A percentile compares a stretch with the other conserved stretches of the same genome.
phyloP scores from a whole-genome alignment of 2,113 vertebrate species.

The Salvelinus sp. region DNA sequence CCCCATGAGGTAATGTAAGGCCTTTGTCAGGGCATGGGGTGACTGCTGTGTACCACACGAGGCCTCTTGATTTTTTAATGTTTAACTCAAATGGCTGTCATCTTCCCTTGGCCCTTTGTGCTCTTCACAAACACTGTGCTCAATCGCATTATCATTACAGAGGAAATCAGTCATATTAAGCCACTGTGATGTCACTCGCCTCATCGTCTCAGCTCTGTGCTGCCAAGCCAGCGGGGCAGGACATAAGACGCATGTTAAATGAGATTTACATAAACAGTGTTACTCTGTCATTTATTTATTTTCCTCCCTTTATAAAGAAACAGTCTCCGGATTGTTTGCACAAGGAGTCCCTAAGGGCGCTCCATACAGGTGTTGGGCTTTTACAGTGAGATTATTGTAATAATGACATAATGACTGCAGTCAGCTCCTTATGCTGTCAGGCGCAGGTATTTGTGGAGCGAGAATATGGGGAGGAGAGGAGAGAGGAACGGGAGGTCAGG shows the following conservation, averaged over 20 bases:
- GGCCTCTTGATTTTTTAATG: too few relatives aligned
- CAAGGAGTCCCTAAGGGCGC: slow-evolving; percentile 11
- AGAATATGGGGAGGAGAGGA: background rate
- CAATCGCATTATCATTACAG: slow-evolving; percentile 65
- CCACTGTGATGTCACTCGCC: slow-evolving; percentile 58
- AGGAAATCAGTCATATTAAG: slow-evolving; percentile 68
- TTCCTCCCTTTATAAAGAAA: slow-evolving; percentile 29
- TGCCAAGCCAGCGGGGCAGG: slow-evolving; percentile 54
- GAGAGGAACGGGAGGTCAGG: slow-evolving; percentile 9
- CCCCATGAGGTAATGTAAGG: too few relatives aligned
- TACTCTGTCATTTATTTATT: slow-evolving; percentile 63
- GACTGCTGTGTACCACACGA: background rate
- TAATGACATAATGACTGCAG: slow-evolving; percentile 56
- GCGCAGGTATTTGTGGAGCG: slow-evolving; percentile 11
- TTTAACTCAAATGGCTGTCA: background rate
- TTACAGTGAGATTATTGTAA: slow-evolving; percentile 20
- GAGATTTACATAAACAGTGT: slow-evolving; percentile 70
- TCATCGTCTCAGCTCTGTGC: slow-evolving; percentile 52
- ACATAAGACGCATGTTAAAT: slow-evolving; percentile 65
- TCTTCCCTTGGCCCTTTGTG: slow-evolving; percentile 49
- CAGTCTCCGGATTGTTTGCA: slow-evolving; percentile 29
- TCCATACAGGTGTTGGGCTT: slow-evolving; percentile 44
- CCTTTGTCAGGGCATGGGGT: too few relatives aligned
- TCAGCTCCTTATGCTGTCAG: background rate
- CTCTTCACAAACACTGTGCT: slow-evolving; percentile 44